Evolutionary conservation across 2,888 invertebrate genomes (phyloP).

Genomic region (Melinopterus prodromus): DNA sequence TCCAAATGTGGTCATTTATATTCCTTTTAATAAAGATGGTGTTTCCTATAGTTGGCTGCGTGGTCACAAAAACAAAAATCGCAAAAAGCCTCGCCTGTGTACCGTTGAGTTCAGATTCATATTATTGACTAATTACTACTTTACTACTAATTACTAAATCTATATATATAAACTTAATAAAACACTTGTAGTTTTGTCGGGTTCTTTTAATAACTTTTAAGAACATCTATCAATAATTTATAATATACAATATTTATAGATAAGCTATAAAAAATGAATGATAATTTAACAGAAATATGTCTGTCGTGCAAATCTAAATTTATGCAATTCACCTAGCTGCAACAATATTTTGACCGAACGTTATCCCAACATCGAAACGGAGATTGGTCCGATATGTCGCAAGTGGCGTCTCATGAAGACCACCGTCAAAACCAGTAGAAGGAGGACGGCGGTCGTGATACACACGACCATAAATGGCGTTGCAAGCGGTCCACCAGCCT

Average conservation of each 20-base stretch:
- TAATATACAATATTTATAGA: too few relatives aligned
- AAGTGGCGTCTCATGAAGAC: background rate
- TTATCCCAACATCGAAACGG: background rate
- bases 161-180: too few relatives aligned
- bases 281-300: background rate
- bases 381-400: background rate
- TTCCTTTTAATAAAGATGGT: background rate
- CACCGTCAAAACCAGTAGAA: background rate
- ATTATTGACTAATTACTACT: too few relatives aligned
- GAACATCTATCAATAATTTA: too few relatives aligned
- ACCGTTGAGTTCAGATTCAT: too few relatives aligned
- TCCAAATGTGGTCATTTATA: background rate
- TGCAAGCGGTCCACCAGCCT: background rate
- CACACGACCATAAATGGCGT: background rate
- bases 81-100: too few relatives aligned
- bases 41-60: too few relatives aligned
- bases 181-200: too few relatives aligned
- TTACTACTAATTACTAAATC: too few relatives aligned
- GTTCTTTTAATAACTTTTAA: too few relatives aligned
- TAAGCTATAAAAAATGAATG: too few relatives aligned
- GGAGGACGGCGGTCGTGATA: background rate
- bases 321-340: background rate
- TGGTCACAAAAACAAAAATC: too few relatives aligned
- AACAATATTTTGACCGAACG: background rate
- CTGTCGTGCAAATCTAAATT: background rate